Evolutionary conservation across 1,140 invertebrate genomes (phyloP), one percentile per base, ranked within the genome.

Genomic region (Drosophila setifemur): DNA sequence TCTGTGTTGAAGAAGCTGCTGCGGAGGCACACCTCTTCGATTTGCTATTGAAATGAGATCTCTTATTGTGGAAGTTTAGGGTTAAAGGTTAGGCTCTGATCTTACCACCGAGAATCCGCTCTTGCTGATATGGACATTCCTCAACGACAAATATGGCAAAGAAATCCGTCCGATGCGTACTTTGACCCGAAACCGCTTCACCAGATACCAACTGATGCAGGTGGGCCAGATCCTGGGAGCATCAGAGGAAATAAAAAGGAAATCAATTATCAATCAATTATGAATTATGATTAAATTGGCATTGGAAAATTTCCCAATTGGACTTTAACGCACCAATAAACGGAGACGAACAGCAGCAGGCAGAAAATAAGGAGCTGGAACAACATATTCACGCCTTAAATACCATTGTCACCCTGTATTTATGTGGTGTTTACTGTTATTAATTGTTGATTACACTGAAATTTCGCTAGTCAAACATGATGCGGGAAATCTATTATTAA

Each of bases 1-100:
- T 97, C 96, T 6, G 96, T 96, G 89, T 96, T 98, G 49, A 98
- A 93, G 87, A 97, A 95, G 91, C 96, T 97, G 89, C 96, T 98
- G 11, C 95, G 93, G 49, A 98, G 93, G 76, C 95, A 95, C 49
- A 97, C 94, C 90, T 96, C 94, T 78, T 97, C 96, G 61, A 98
- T 94, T 91, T 96, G 94, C 96, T 97, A 73, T 25, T 2, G 16
- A 11, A 8, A 92, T 91, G 26, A 54, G 79, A 48, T 44, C 7
- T 44, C 16, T 43, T 49, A 37, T 16, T 37, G 14, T 12, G 11
- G 25, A 19, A n/a, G 11, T n/a, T 21, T 8, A 11, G 16, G 16
- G 7, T 31, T 26, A 42, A 35, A 31, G 33, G 48, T 16, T 23
- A 44, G 37, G 31, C 35, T 14, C 50, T 37, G 42, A 35, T 60